These are phyloP conservation scores for Henricia sp. DNA, from an alignment of 53 echinoderm and acorn worm genomes.

Conservation along the genomic window DNA sequence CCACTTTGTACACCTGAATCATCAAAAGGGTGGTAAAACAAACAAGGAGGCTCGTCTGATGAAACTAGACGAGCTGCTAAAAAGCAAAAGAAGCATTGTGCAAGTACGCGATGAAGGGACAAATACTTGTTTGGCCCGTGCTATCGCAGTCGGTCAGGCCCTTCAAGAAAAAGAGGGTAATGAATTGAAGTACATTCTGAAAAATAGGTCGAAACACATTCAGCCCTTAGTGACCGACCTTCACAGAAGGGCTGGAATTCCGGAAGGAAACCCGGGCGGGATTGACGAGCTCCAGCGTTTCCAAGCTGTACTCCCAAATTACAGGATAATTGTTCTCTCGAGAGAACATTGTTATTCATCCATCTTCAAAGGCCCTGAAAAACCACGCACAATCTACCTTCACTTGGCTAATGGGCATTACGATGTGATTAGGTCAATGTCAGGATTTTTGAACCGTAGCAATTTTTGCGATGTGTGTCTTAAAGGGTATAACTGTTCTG, in stretches of 20 bases:
- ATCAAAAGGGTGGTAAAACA: not conserved
- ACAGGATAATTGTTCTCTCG: conserved; percentile 18
- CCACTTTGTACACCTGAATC: conserved; percentile 9
- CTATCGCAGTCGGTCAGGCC: not conserved
- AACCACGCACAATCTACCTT: not conserved
- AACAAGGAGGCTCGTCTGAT: not conserved
- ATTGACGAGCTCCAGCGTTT: not conserved
- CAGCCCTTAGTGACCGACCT: not conserved
- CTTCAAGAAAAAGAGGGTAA: too few species aligned
- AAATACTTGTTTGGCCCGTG: not conserved
- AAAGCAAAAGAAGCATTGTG: not conserved
- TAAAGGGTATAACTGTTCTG: not conserved
- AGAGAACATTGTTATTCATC: not conserved
- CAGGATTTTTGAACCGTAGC: conserved; percentile 12
- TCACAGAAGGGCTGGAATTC: not conserved
- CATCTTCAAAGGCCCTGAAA: conserved; percentile 5
- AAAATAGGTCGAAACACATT: not conserved
- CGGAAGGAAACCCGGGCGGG: not conserved
- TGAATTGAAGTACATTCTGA: too few species aligned
- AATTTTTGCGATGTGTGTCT: not conserved
- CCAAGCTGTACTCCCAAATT: not conserved
- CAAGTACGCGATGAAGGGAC: not conserved
- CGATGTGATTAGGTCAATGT: not conserved
- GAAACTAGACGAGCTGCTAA: not conserved
- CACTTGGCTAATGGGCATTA: not conserved